Base-by-base conservation (phyloP, 2,888 invertebrate species). In the Archips crataeganus region DNA sequence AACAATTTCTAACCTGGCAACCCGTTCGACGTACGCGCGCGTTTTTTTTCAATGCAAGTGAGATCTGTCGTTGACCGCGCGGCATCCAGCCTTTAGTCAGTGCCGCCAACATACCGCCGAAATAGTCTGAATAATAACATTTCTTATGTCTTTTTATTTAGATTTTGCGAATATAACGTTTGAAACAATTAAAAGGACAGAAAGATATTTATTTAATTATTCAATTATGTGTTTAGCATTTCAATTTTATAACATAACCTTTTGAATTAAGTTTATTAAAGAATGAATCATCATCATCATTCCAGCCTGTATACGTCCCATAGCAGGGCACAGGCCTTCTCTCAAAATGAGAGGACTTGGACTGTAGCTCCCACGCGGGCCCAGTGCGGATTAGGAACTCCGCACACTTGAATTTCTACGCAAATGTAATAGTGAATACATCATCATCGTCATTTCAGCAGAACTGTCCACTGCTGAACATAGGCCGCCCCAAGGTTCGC, bases 21-120 rank as follows among this genome's bases (percentile, higher is more conserved):
- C 74, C 39, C 64, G 1, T 42, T 15, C 70, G 36, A 1, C 36
- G 51, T 51, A 36, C 75, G 75, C 75, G 78, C 77, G 49, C 76
- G 51, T 15, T 77, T 75, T 78, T 79, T 79, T 76, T 77, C 70
- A 71, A 60, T 69, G 71, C 77, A 74, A 75, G 76, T 75, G 70
- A 77, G 75, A 76, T 77, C 77, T 79, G 82, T 78, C 80, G 75
- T 75, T 80, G 82, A 81, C 79, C 81, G 79, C 74, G 72, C 70
- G 75, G 76, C 74, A 70, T 74, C 60, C 70, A 10, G 64, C 69
- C 70, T 74, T 74, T 74, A 42, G 10, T 11, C 70, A 51, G 45
- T 51, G 74, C 71, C 74, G 71, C 65, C 74, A 36, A 62, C 69
- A n/a, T 65, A 71, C 64, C 63, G 42, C 54, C 64, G 57, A 51